These are phyloP conservation scores for Arenaria interpres DNA, from an alignment of 2,113 vertebrate genomes.

Conservation along the genomic window DNA sequence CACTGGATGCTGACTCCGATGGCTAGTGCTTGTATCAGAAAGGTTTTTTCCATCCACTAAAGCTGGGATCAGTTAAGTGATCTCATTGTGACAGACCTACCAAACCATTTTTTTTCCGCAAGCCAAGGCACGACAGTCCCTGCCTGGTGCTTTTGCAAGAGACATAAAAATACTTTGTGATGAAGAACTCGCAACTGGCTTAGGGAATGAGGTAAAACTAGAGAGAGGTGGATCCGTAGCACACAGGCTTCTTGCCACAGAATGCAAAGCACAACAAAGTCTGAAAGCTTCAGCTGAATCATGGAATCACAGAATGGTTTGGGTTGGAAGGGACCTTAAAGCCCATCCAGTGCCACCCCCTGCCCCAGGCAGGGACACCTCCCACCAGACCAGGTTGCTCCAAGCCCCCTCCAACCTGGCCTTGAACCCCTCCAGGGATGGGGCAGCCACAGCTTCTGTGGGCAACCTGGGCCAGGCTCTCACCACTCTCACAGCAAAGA, in stretches of 20 bases:
- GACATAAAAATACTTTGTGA: conserved; percentile 18
- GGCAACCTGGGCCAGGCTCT: too few species aligned
- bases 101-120: background rate
- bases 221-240: background rate
- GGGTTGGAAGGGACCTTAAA: too few species aligned
- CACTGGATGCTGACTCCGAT: background rate
- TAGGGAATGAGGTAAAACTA: background rate
- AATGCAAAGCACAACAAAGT: background rate
- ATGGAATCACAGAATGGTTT: too few species aligned
- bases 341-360: too few species aligned
- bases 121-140: background rate
- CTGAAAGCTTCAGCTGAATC: background rate
- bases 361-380: too few species aligned
- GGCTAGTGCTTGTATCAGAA: background rate
- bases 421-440: too few species aligned
- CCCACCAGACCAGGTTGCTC: too few species aligned
- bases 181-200: background rate
- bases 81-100: background rate
- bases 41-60: background rate
- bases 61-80: background rate
- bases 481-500: too few species aligned
- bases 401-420: too few species aligned
- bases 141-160: background rate
- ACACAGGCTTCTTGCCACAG: background rate
- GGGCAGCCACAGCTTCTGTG: too few species aligned